Evolutionary conservation across 2,797 vertebrate species (phyloP).

Genomic region (Sus cebifrons): DNA sequence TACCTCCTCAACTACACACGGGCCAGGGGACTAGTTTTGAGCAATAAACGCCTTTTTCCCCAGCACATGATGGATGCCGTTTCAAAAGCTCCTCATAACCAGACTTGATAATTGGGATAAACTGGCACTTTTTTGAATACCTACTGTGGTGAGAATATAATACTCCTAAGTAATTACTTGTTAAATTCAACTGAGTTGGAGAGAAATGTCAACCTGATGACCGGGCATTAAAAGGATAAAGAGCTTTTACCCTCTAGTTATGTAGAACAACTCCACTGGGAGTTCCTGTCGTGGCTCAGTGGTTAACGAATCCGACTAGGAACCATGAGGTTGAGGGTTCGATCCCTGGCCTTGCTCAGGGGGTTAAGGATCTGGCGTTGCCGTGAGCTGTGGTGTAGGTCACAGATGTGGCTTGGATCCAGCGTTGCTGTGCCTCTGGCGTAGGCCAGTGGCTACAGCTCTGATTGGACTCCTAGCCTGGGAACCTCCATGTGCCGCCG

Average conservation of each 20-base stretch:
- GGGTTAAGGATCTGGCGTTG: too few species aligned
- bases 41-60: not conserved
- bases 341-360: too few species aligned
- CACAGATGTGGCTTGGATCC: too few species aligned
- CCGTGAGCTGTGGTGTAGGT: too few species aligned
- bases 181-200: not conserved
- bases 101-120: not conserved
- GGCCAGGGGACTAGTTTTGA: not conserved
- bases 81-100: constrained; percentile 8
- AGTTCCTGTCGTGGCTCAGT: too few species aligned
- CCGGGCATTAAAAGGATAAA: not conserved
- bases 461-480: too few species aligned
- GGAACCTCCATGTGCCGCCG: too few species aligned
- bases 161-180: not conserved
- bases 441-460: too few species aligned
- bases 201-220: not conserved
- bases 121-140: not conserved
- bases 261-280: not conserved
- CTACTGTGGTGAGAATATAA: not conserved
- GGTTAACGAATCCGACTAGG: too few species aligned
- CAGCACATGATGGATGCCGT: not conserved
- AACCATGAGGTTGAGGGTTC: too few species aligned
- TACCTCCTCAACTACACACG: accelerated
- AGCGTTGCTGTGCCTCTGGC: too few species aligned
- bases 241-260: not conserved